phyloP scores from a whole-genome alignment of 2,797 vertebrate species.

The Lagocephalus sceleratus region DNA sequence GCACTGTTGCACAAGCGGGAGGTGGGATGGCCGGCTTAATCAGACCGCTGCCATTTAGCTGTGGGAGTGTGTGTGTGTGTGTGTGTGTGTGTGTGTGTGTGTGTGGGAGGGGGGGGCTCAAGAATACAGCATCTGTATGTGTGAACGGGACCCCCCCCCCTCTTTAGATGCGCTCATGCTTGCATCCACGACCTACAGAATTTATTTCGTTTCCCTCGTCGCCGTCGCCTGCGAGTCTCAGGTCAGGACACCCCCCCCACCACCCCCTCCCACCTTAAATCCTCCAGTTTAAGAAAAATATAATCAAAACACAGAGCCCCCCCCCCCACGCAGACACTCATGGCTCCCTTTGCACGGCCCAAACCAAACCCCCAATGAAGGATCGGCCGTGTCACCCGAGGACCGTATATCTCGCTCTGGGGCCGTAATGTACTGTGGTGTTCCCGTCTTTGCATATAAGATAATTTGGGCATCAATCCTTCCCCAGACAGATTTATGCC shows the following conservation, averaged over 20 bases:
- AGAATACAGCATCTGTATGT: constrained; percentile 46
- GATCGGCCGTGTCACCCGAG: constrained; percentile 89
- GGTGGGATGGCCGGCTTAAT: constrained; percentile 93
- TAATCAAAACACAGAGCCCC: constrained; percentile 89
- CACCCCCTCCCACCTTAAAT: constrained; percentile 42
- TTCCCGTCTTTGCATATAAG: constrained; percentile 99
- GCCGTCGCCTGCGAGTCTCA: constrained; percentile 86
- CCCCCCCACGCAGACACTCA: constrained; percentile 19
- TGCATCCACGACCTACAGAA: constrained; percentile 92
- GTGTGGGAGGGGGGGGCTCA: constrained; percentile 7
- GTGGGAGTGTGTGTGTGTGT: constrained; percentile 44
- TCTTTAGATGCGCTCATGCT: constrained; percentile 86
- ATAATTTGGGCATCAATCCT: constrained; percentile 99
- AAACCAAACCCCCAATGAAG: constrained; percentile 93
- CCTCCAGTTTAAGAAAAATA: constrained; percentile 84
- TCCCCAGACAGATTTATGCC: constrained; percentile 97
- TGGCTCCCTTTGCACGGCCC: constrained; percentile 74
- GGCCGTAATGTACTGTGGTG: constrained; percentile 92
- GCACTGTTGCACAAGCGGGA: constrained; percentile 89
- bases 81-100: constrained; percentile 30
- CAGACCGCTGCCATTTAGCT: constrained; percentile 92
- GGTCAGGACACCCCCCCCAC: constrained; percentile 69
- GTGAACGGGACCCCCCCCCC: constrained; percentile 83
- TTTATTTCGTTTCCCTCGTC: constrained; percentile 84
- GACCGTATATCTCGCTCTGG: constrained; percentile 91